Conservation (phyloP, 2,797 vertebrate species). For the Pangasius sanitwongsei region DNA sequence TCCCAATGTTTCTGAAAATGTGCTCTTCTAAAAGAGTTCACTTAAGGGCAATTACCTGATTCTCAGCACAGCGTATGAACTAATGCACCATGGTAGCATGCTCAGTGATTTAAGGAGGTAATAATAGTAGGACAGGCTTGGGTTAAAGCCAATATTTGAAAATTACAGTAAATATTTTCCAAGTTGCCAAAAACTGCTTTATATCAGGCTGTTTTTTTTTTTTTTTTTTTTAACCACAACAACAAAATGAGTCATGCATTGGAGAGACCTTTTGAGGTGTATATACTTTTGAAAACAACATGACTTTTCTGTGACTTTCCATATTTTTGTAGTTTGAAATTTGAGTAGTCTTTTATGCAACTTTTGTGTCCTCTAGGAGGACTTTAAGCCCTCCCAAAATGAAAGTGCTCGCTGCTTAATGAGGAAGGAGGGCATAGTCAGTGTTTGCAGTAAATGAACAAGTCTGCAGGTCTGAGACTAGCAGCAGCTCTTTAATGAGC, state of each 20-base stretch:
- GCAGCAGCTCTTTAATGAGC: conserved; percentile 70
- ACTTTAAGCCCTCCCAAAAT: conserved; percentile 68
- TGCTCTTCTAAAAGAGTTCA: conserved; percentile 31
- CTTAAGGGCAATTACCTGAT: conserved; percentile 39
- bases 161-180: conserved; percentile 42
- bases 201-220: conserved; percentile 29
- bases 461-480: conserved; percentile 63
- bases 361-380: conserved; percentile 62
- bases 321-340: conserved; percentile 30
- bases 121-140: conserved; percentile 33
- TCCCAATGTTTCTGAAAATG: conserved; percentile 14
- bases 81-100: conserved; percentile 31
- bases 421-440: conserved; percentile 61
- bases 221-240: conserved; percentile 24
- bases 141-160: conserved; percentile 48
- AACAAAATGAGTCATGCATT: not conserved
- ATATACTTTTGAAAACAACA: conserved; percentile 26
- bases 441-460: conserved; percentile 63
- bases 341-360: conserved; percentile 16
- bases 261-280: conserved; percentile 25
- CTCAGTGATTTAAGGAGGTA: conserved; percentile 37
- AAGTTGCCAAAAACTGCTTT: conserved; percentile 32
- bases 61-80: conserved; percentile 24
- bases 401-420: conserved; percentile 65
- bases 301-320: conserved; percentile 66